These are phyloP conservation scores for Paraplagusia blochii DNA, from an alignment of 2,113 vertebrate species.

Conservation along the genomic window DNA sequence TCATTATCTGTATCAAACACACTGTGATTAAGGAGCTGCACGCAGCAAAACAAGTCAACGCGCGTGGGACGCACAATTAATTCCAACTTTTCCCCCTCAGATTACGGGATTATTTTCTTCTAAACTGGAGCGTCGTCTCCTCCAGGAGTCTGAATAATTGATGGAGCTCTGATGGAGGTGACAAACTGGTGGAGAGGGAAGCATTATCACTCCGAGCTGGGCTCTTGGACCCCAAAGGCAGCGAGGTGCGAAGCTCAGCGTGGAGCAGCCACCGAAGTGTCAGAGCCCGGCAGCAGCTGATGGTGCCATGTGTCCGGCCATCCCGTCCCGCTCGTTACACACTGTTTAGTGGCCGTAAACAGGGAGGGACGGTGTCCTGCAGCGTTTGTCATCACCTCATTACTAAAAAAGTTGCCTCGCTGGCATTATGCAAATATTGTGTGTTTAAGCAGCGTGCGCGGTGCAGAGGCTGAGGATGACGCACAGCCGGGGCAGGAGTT, in stretches of 20 bases:
- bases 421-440: slow-evolving; percentile 29
- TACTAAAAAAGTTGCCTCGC: slow-evolving; percentile 29
- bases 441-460: slow-evolving; percentile 13
- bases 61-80: slow-evolving; percentile 3
- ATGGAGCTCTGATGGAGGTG: slow-evolving; percentile 51
- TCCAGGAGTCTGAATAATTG: slow-evolving; percentile 60
- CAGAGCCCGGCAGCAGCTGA: slow-evolving; percentile 46
- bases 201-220: slow-evolving; percentile 60
- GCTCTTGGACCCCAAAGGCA: slow-evolving; percentile 55
- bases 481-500: background rate
- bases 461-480: background rate
- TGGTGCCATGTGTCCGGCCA: slow-evolving; percentile 29
- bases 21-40: slow-evolving; percentile 4
- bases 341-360: slow-evolving; percentile 35
- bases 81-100: no score
- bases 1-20: slow-evolving; percentile 15
- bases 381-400: slow-evolving; percentile 46
- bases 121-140: slow-evolving; percentile 16
- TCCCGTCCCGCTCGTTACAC: slow-evolving; percentile 35
- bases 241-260: slow-evolving; percentile 67
- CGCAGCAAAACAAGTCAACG: slow-evolving; percentile 21
- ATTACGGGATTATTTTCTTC: background rate
- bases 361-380: slow-evolving; percentile 23
- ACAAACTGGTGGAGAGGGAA: slow-evolving; percentile 54
- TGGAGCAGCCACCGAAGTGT: slow-evolving; percentile 37